Evolutionary conservation across 1,140 invertebrate species (phyloP).

Genomic region (Pissodes strobi): DNA sequence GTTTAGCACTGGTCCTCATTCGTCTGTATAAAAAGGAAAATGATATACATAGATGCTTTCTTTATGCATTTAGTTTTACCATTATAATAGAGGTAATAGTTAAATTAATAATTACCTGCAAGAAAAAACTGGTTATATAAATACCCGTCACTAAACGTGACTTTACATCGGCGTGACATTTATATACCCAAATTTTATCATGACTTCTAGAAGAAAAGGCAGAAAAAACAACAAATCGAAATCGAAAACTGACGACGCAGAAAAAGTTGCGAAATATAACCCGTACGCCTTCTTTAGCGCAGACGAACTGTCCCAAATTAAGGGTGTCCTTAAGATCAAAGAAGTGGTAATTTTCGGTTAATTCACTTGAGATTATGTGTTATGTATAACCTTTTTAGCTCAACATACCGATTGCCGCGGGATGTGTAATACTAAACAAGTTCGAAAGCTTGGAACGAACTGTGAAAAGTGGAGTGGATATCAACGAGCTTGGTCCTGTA

Average conservation of each 20-base stretch:
- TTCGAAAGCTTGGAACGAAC: slow-evolving; percentile 36
- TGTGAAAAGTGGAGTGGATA: slow-evolving; percentile 39
- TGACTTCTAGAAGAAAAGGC: slow-evolving; percentile 14
- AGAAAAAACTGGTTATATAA: no score
- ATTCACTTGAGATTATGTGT: no score
- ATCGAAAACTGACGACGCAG: slow-evolving; percentile 1
- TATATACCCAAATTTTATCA: slow-evolving; percentile 12
- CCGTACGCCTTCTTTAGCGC: slow-evolving; percentile 31
- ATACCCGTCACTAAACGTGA: no score
- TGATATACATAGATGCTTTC: no score
- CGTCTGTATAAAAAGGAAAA: no score
- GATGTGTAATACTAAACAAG: slow-evolving; percentile 43
- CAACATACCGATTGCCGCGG: slow-evolving; percentile 41
- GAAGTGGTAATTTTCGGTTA: slow-evolving; percentile 47
- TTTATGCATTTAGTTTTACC: no score
- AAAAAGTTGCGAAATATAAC: slow-evolving; percentile 15
- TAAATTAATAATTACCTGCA: no score
- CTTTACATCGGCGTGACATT: no score
- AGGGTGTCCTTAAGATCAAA: slow-evolving; percentile 40
- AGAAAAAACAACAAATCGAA: slow-evolving; percentile 19
- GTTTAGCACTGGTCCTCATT: no score
- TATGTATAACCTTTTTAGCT: slow-evolving; percentile 42
- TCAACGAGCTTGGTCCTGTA: slow-evolving; percentile 44
- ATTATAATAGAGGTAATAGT: no score
- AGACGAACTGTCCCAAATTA: slow-evolving; percentile 37